Evolutionary conservation across 2,888 invertebrate genomes (phyloP).

Genomic region (Deilephila porcellus): DNA sequence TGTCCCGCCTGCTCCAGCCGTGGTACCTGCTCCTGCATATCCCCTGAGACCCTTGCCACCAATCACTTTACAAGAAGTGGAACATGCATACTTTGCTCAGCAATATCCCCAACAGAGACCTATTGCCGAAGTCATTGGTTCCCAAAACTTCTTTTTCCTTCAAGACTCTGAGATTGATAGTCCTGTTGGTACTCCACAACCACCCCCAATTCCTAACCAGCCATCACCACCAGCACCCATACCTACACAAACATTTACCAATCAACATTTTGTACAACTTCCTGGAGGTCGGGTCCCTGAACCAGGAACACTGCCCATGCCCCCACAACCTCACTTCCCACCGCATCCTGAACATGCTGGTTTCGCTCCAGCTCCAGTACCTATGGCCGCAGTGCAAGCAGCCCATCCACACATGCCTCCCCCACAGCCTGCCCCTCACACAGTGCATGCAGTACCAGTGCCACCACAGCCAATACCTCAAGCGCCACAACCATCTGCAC

Average conservation of each 20-base stretch:
- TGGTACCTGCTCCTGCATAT: constrained; percentile 82
- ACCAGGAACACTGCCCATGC: constrained; percentile 83
- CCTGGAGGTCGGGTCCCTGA: constrained; percentile 78
- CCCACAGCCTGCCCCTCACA: constrained; percentile 60
- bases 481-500: constrained; percentile 38
- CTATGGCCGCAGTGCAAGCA: constrained; percentile 45
- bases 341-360: constrained; percentile 66
- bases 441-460: constrained; percentile 32
- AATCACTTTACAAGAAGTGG: constrained; percentile 86
- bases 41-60: constrained; percentile 83
- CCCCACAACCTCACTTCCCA: constrained; percentile 82
- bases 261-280: constrained; percentile 88
- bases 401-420: constrained; percentile 64
- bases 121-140: constrained; percentile 90
- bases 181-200: constrained; percentile 85
- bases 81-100: constrained; percentile 86
- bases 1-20: constrained; percentile 80
- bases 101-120: constrained; percentile 86
- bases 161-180: constrained; percentile 96
- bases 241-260: constrained; percentile 93
- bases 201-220: constrained; percentile 71
- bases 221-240: constrained; percentile 81
- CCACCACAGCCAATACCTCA: constrained; percentile 41
- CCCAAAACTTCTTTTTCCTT: constrained; percentile 91
- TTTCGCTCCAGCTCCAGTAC: constrained; percentile 83